Conservation (phyloP, 2,797 vertebrate genomes). For the Rhadinocentrus ornatus region DNA sequence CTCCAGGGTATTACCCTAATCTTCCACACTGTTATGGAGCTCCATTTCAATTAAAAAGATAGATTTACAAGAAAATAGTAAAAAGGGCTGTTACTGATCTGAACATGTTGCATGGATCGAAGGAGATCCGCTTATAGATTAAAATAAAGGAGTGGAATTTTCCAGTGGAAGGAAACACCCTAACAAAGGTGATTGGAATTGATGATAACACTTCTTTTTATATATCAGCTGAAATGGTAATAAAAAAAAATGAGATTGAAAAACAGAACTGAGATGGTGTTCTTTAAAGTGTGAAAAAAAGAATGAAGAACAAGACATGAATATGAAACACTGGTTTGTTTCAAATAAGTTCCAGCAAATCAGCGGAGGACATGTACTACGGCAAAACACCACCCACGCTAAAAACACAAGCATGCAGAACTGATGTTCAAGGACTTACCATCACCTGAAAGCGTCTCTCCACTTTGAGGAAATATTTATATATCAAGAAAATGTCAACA, state of each 20-base stretch:
- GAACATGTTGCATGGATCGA: background rate
- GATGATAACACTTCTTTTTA: background rate
- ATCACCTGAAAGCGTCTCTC: background rate
- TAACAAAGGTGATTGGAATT: background rate
- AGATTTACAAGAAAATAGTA: constrained; percentile 1
- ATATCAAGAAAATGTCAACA: background rate
- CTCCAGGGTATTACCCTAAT: background rate
- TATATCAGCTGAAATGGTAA: background rate
- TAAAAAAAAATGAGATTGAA: background rate
- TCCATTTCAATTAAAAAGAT: background rate
- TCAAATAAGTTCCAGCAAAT: background rate
- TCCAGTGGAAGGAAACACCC: background rate
- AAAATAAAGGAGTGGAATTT: background rate
- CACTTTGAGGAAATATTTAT: background rate
- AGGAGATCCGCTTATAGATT: background rate
- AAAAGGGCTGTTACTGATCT: background rate
- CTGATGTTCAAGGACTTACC: background rate
- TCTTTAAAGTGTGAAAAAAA: background rate
- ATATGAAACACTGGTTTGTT: constrained; percentile 28
- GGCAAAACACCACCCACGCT: background rate
- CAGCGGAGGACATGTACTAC: constrained; percentile 2
- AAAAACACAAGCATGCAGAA: background rate
- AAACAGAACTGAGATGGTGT: constrained; percentile 39
- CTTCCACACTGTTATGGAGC: background rate
- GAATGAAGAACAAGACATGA: constrained; percentile 13